A percentile compares a stretch with the other conserved stretches of the same genome.
These are phyloP conservation scores for Seladonia tumulorum DNA, from an alignment of 2,888 invertebrate genomes.

Conservation along the genomic window DNA sequence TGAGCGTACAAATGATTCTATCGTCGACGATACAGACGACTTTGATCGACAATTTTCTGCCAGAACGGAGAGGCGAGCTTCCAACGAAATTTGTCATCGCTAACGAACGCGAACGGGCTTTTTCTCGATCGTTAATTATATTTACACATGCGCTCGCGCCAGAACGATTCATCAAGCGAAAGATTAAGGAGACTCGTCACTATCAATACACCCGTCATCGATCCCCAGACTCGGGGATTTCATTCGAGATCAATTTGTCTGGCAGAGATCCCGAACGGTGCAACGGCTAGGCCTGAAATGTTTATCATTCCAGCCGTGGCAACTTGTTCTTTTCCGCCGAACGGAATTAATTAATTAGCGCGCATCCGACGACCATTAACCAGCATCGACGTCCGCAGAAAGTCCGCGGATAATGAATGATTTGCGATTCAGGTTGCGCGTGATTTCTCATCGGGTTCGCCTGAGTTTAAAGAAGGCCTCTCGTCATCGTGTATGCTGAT, in stretches of 20 bases:
- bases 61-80: not conserved
- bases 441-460: conserved; percentile 34
- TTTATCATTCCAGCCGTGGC: not conserved
- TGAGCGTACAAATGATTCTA: not conserved
- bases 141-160: not conserved
- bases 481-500: conserved; percentile 48
- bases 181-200: not conserved
- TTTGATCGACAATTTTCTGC: not conserved
- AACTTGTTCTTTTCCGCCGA: not conserved
- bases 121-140: not conserved
- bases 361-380: conserved; percentile 33
- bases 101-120: not conserved
- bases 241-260: conserved; percentile 9
- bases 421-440: conserved; percentile 38
- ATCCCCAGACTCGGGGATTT: not conserved
- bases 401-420: conserved; percentile 35
- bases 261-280: not conserved
- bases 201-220: not conserved
- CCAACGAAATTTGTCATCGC: not conserved
- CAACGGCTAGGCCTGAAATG: not conserved
- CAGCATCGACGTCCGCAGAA: conserved; percentile 30
- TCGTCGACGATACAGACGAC: too few species aligned
- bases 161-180: not conserved
- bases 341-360: conserved; percentile 10
- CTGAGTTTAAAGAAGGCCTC: conserved; percentile 15